phyloP scores from a whole-genome alignment of 2,113 vertebrate species.

The Crotalus tigris region DNA sequence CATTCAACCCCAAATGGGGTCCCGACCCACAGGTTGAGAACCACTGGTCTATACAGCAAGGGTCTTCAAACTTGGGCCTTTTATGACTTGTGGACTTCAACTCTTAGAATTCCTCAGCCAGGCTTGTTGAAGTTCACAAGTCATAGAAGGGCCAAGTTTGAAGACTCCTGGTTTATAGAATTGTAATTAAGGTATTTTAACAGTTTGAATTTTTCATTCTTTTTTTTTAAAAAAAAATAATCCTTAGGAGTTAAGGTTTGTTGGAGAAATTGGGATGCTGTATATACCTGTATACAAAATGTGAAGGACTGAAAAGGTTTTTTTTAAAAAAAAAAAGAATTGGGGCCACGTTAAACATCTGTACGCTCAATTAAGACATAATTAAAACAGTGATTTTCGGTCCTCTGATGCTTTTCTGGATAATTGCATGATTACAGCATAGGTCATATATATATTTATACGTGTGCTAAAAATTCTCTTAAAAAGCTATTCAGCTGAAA shows the following conservation, averaged over 20 bases:
- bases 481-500: not conserved
- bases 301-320: not conserved
- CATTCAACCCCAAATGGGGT: too few species aligned
- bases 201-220: not conserved
- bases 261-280: not conserved
- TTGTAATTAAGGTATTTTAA: not conserved
- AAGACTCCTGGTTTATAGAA: not conserved
- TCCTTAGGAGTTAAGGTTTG: not conserved
- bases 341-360: rapidly evolving
- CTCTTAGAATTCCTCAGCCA: too few species aligned
- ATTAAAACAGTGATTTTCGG: conserved; percentile 9
- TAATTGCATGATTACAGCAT: not conserved
- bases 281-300: not conserved
- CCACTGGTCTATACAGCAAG: too few species aligned
- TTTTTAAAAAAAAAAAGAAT: not conserved
- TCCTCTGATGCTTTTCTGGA: not conserved
- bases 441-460: not conserved
- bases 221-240: not conserved
- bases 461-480: not conserved
- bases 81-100: too few species aligned
- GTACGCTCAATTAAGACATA: conserved; percentile 61
- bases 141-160: too few species aligned
- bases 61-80: too few species aligned
- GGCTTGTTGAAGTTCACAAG: too few species aligned
- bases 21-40: too few species aligned